Base-by-base conservation (phyloP, 2,797 vertebrate species). In the Sebastes hopkinsi region DNA sequence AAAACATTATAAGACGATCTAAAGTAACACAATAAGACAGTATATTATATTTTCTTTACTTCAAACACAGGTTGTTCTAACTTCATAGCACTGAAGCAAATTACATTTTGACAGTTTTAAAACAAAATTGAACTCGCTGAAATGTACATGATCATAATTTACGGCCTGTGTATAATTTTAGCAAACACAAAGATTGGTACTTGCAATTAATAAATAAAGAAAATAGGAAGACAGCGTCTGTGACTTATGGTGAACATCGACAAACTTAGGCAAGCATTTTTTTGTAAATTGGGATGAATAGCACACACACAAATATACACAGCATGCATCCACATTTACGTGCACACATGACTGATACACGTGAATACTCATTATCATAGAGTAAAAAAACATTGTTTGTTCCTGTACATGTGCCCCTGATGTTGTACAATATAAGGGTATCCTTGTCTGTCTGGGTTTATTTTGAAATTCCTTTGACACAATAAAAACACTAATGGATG, bases 401-500 rank as follows among this genome's bases (percentile, higher is more conserved):
- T 66, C 23, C 70, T 30, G 4, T 27, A 4, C 3, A 20, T 38
- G 11, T 59, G 8, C 20, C 4, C 58, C 20, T 42, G 56, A 42
- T 75, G n/a, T 61, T 23, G 55, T 3, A 5, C 1, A 13, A 84
- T 58, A 56, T 7, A n/a, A 75, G 16, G 5, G 22, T 50, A 4
- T 54, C 59, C n/a, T 54, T 30, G 32, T 70, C 59, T n/a, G 14
- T 62, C 62, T 80, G 22, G 4, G n/a, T 70, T 85, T 71, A 76
- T 70, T 72, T 56, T 66, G 55, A 76, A 82, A 67, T 60, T 58
- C 54, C 58, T 59, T 36, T 64, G 20, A 14, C 11, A 55, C 20
- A 72, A 62, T 75, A 80, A 84, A 81, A 84, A 79, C 62, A 66
- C 18, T 20, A 50, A 18, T 50, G 46, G 18, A 50, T 50, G 38